Percentiles rank a stretch among this genome's conserved stretches.
Conservation (phyloP, 1,140 invertebrate genomes). For the Cheumatopsyche charites region DNA sequence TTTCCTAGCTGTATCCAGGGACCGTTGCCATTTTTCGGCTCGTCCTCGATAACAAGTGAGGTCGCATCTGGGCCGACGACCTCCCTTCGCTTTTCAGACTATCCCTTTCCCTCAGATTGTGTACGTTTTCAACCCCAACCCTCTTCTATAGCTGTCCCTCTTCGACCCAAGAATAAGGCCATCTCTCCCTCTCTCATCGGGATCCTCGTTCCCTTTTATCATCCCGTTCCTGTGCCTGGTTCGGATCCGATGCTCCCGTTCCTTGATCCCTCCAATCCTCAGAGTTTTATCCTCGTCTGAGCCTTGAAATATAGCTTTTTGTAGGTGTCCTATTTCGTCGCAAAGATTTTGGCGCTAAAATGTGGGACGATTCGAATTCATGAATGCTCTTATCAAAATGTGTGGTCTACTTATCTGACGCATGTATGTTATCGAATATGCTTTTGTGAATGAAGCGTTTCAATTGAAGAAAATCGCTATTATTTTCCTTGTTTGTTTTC, state of each 20-base stretch:
- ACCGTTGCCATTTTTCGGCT: not conserved
- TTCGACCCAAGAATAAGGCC: not conserved
- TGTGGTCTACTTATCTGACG: too few relatives aligned
- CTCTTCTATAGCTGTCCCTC: not conserved
- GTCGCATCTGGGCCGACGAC: conserved; percentile 27
- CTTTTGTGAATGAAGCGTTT: too few relatives aligned
- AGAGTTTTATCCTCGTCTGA: not conserved
- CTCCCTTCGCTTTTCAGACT: not conserved
- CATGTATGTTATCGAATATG: too few relatives aligned
- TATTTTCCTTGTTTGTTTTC: too few relatives aligned
- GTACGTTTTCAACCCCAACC: not conserved
- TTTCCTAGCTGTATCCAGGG: too few relatives aligned
- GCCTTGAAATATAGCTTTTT: conserved; percentile 3
- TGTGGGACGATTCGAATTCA: too few relatives aligned
- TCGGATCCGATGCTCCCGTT: not conserved
- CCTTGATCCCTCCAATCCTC: too few relatives aligned
- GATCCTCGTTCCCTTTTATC: not conserved
- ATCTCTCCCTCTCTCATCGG: not conserved
- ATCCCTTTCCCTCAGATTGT: not conserved
- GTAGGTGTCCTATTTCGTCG: not conserved
- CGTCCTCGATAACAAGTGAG: conserved; percentile 11
- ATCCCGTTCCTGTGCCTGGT: not conserved
- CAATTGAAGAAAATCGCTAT: too few relatives aligned
- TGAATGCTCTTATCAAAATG: too few relatives aligned
- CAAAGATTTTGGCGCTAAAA: not conserved